These are phyloP conservation scores for Harpalus rufipes DNA, from an alignment of 2,888 invertebrate species.

Conservation along the genomic window DNA sequence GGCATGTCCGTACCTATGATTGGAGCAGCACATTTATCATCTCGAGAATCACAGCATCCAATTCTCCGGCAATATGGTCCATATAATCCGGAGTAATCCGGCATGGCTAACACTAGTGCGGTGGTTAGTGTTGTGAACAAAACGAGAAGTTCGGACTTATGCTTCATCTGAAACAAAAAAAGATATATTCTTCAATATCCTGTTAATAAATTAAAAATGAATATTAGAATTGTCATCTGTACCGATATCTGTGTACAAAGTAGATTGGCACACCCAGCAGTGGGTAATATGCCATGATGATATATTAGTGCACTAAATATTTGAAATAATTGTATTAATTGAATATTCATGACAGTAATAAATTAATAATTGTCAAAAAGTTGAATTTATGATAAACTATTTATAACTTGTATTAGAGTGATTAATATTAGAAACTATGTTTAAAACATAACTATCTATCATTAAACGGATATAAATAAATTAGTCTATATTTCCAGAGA, in stretches of 20 bases:
- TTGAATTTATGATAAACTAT: background rate
- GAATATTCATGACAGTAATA: background rate
- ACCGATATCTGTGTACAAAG: no score
- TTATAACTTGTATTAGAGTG: background rate
- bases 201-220: no score
- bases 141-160: conserved; percentile 62
- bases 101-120: conserved; percentile 68
- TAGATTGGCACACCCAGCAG: no score
- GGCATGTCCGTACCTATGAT: conserved; percentile 81
- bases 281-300: no score
- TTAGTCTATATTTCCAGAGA: background rate
- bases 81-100: conserved; percentile 78
- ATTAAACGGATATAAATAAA: background rate
- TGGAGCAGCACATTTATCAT: conserved; percentile 89
- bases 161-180: conserved; percentile 70
- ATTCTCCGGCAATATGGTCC: conserved; percentile 80
- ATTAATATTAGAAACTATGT: background rate
- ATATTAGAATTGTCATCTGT: no score
- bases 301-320: background rate
- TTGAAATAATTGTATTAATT: background rate
- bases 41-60: conserved; percentile 86
- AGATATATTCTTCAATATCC: no score
- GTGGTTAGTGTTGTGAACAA: conserved; percentile 47
- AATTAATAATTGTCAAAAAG: background rate
- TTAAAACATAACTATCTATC: background rate